Evolutionary conservation across 2,797 vertebrate genomes (phyloP), one percentile per base, ranked within the genome.

Genomic region (Otolemur crassicaudatus): DNA sequence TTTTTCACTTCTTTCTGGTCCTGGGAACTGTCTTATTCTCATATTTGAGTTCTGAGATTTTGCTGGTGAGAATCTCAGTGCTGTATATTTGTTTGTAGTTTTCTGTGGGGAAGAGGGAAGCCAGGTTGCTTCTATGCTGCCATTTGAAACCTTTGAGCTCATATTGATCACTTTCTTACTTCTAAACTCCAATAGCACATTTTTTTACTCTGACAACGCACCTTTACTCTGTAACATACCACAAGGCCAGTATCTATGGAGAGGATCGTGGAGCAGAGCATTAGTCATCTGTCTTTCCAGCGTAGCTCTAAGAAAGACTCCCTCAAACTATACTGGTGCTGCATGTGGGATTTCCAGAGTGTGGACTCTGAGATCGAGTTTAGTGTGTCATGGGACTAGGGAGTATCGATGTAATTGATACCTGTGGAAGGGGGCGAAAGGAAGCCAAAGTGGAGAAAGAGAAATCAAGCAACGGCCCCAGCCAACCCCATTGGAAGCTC

Each of bases 151-250:
- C 76, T 20, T 85, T 56, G 65, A 87, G 17, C 53, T 65, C 53
- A 87, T 40, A 14, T 5, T 67, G 46, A 83, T 31, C 29, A 63
- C 29, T 75, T 79, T 93, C 63, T 95, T 93, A 58, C 53, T 94
- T 87, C n/a, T 92, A 92, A 76, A 90, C 8, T 87, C 34, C 23
- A 83, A 76, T 67, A 29, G 31, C 0, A 75, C 7, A 27, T 58
- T 60, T 81, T 73, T 58, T 12, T 46, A 92, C 20, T 72, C n/a
- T 87, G 46, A 65, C 34, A 75, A 31, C 43, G 31, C 4, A 58
- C 1, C 27, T 92, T 88, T 83, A 87, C 90, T 89, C n/a, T 31
- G 86, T 56, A 77, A 83, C 6, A 92, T 46, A 60, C 12, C 37
- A 34, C 16, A 91, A 81, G 27, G 25, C 31, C 85, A 92, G 76